Base-by-base conservation (phyloP, 92 coral and sea anemone genomes). In the Porites cylindrica region DNA sequence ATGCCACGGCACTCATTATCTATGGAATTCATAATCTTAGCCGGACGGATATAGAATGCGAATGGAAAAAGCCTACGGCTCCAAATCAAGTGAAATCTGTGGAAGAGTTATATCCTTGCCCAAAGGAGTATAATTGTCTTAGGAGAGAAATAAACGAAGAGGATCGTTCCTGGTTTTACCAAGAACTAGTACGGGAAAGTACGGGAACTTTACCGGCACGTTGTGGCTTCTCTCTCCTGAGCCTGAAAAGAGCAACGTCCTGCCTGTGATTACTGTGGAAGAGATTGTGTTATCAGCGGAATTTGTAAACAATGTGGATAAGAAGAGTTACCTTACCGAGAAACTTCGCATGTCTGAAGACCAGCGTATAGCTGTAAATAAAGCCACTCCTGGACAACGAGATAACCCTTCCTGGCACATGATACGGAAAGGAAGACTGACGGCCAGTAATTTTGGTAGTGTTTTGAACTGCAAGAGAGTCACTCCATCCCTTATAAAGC, bases 221-320 rank as follows among this genome's bases (percentile, higher is more conserved):
- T 72, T 72, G 80, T 88, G 91, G 91, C 76, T 82, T 56, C 91
- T 87, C 65, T 80, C 86, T 63, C 91, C 91, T 2, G 81, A 87
- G 70, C 90, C 85, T 18, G 71, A 67, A 60, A 52, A 68, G 63
- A 73, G 62, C 69, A 62, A 72, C 77, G 21, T 58, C 75, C 87
- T 87, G 86, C 91, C 91, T 29, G 66, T 81, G 56, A 63, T 62
- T 51, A 87, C 81, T 60, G 86, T 87, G 10, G 91, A 87, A 63
- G 86, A 87, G 10, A 87, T 87, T 21, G 78, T 87, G 53, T 56
- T 87, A 78, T 70, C 88, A 16, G 77, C 75, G 82, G 88, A 88
- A 62, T 82, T 88, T 67, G 66, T 88, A 74, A 62, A 79, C 24
- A 56, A 66, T 79, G 83, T n/a, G 70, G 72, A 62, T 38, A 66